Base-by-base conservation (phyloP, 2,113 vertebrate genomes). In the Pitta sordida region DNA sequence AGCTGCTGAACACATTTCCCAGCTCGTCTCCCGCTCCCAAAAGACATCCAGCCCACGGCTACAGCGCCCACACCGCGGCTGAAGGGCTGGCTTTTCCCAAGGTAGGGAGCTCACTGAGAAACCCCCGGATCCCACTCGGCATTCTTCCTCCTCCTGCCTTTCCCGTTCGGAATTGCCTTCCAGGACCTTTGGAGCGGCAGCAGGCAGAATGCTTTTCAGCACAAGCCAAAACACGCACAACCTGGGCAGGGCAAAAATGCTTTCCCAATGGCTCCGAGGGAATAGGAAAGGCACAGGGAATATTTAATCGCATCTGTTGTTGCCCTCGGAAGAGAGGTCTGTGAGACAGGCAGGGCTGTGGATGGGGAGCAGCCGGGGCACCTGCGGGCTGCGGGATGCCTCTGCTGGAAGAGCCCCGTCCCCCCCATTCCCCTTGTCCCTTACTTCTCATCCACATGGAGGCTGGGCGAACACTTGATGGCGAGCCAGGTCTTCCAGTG, bases 401-500 rank as follows among this genome's bases (percentile, higher is more conserved):
- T 44, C 52, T n/a, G 11, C 1, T 15, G 18, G 21, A 46, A 52
- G 2, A 68, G 7, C 4, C 53, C 4, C 64, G 44, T 55, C 48
- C 20, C 67, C 18, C 37, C 52, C 24, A 4, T 10, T 37, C 14
- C 56, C 43, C 9, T 3, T 2, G 7, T 4, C 22, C 8, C 93
- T 98, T 97, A 99, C 99, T 99, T 99, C 81, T 99, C 98, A 86
- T 99, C 99, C 97, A 99, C 98, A 95, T 99, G 99, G 77, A 99
- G 98, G 93, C 98, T 99, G 62, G 99, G 99, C 80, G 99, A 99
- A 69, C 99, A 99, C 97, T 99, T 99, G 97, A 99, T 99, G 87
- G 99, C 99, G 95, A 99, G 98, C 98, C 98, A 99, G 19, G 99
- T 99, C 98, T 99, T 99, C 99, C 99, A 99, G 97, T 99, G 98